A percentile compares a stretch with the other conserved stretches of the same genome.
phyloP scores from a whole-genome alignment of 2,113 vertebrate species.

The Symphodus melops region DNA sequence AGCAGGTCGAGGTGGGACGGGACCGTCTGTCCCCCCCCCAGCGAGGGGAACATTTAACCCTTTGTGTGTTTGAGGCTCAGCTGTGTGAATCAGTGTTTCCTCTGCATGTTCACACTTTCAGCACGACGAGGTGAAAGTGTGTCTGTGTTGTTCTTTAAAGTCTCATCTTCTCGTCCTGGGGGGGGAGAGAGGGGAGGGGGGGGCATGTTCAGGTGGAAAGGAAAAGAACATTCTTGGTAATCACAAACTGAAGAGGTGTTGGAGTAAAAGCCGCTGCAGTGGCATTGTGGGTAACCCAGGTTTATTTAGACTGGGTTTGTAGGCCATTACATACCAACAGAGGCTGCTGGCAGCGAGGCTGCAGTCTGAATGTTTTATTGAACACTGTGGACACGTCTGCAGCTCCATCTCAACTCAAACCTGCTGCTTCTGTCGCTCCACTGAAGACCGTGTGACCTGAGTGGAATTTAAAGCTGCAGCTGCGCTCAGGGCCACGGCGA shows the following conservation, averaged over 20 bases:
- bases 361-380: neutral
- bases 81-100: neutral
- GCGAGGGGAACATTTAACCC: too few relatives aligned
- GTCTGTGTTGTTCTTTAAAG: conserved; percentile 6
- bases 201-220: conserved; percentile 56
- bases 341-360: neutral
- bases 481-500: neutral
- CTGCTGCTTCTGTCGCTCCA: neutral
- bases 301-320: conserved; percentile 72
- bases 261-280: conserved; percentile 35
- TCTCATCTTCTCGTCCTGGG: too few relatives aligned
- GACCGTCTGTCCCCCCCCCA: too few relatives aligned
- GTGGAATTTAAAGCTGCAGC: neutral
- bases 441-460: neutral
- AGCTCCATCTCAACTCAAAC: neutral
- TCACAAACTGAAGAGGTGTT: conserved; percentile 65
- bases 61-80: too few relatives aligned
- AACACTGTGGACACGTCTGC: neutral
- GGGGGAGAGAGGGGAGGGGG: too few relatives aligned
- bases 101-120: neutral
- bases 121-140: neutral
- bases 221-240: conserved; percentile 71
- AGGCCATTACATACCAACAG: conserved; percentile 48
- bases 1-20: too few relatives aligned
- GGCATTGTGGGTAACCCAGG: conserved; percentile 60